Evolutionary conservation across 2,113 vertebrate species (phyloP), one percentile per base, ranked within the genome.

Genomic region (Epinephelus lanceolatus): DNA sequence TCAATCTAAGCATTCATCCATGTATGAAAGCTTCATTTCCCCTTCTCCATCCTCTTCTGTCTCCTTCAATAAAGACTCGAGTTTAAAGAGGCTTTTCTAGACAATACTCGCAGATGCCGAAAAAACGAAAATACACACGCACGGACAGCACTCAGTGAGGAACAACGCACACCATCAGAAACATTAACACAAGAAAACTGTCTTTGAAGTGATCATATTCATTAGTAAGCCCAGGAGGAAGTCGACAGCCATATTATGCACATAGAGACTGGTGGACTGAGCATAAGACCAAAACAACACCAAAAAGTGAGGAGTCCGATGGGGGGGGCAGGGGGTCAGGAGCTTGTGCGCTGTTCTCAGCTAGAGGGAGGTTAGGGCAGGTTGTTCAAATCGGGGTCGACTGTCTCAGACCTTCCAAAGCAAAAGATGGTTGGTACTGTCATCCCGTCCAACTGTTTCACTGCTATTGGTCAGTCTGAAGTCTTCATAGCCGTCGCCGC

Each of bases 361-460:
- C 51, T 55, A 71, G 68, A 68, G 80, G 70, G 42, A 65, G n/a
- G 59, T 59, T 21, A 52, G 56, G 30, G 56, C 4, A n/a, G 56
- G 53, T 49, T n/a, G 23, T 72, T 77, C 59, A 63, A 70, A 33
- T 21, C 21, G 3, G 17, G 72, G 8, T 45, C 0, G 0, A 68
- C 23, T 19, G 71, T 75, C 76, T 99, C 96, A 99, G 72, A 97
- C 97, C 89, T 96, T 95, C 98, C 98, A 99, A 14, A 99, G 96
- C 68, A 99, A 96, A 76, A 99, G 96, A 84, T 99, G 98, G 94
- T 99, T 99, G 86, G 98, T 99, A 93, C 98, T 99, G 94, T 99
- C 98, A 0, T 99, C 98, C 55, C 98, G 93, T 65, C 98, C 98
- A 49, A 99, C 97, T 0, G 98, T 97, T 94, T 99, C 98, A 3